Conservation (phyloP, 53 echinoderm and acorn worm species). For the Echinarachnius parma region DNA sequence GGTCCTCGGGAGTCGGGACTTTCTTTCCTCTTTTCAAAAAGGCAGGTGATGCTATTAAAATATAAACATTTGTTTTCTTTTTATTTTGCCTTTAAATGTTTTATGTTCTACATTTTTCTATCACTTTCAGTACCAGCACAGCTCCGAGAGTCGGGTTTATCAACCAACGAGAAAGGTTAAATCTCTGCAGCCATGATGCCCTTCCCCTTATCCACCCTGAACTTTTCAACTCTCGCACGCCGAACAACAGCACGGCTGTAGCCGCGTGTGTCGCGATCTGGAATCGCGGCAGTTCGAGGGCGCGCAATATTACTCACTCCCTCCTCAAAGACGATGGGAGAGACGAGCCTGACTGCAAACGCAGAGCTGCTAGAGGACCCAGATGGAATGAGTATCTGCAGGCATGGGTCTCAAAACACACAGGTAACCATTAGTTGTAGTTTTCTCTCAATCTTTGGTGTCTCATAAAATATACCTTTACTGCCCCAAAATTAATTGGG, state of each 20-base stretch:
- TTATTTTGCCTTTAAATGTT: background rate
- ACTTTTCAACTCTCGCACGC: constrained; percentile 19
- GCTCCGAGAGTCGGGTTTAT: background rate
- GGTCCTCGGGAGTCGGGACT: too few relatives aligned
- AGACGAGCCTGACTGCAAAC: constrained; percentile 78
- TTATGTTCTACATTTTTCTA: background rate
- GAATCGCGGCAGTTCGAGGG: background rate
- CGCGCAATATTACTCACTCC: background rate
- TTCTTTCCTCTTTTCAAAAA: too few relatives aligned
- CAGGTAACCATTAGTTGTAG: too few relatives aligned
- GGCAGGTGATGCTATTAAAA: too few relatives aligned
- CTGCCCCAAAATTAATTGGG: too few relatives aligned
- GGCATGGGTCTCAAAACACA: constrained; percentile 86
- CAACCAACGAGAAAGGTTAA: background rate
- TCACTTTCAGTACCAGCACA: background rate
- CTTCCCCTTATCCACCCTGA: constrained; percentile 8
- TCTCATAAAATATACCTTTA: too few relatives aligned
- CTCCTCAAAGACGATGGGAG: constrained; percentile 55
- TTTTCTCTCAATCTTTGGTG: too few relatives aligned
- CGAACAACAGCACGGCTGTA: constrained; percentile 11
- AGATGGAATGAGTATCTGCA: constrained; percentile 74
- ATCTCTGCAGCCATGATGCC: constrained; percentile 17
- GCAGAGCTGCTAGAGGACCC: constrained; percentile 76
- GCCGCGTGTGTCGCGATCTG: background rate
- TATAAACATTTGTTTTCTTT: background rate